A percentile compares a stretch with the other conserved stretches of the same genome.
Conservation (phyloP, 2,888 invertebrate genomes). For the Mesochorus sp. region DNA sequence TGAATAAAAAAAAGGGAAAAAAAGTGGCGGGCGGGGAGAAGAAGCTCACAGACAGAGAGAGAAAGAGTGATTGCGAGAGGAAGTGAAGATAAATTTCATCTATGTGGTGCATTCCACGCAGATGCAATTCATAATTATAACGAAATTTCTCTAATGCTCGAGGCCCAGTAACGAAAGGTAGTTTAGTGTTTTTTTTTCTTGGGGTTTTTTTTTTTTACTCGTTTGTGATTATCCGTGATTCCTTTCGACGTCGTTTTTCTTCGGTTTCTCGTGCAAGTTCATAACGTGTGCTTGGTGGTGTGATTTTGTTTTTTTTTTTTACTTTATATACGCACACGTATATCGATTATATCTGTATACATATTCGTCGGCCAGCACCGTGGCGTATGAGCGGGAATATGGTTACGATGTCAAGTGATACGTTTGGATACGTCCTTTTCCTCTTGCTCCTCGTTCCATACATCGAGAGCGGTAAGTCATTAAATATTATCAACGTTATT, state of each 20-base stretch:
- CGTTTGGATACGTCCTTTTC: constrained; percentile 85
- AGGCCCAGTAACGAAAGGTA: background rate
- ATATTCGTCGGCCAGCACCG: constrained; percentile 43
- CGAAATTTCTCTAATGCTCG: background rate
- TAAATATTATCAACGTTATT: constrained; percentile 20
- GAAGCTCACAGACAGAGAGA: background rate
- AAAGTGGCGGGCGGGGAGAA: background rate
- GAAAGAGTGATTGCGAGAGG: background rate
- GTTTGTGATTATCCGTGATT: background rate
- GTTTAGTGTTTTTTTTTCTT: constrained; percentile 29
- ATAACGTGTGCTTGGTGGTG: constrained; percentile 5
- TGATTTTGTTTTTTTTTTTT: constrained; percentile 30
- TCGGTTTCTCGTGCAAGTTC: constrained; percentile 3
- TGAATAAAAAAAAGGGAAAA: background rate
- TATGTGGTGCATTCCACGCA: background rate
- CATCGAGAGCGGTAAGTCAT: constrained; percentile 88
- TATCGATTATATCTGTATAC: constrained; percentile 31
- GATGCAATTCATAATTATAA: too few species aligned
- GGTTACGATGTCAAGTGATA: constrained; percentile 80
- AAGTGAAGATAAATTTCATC: constrained; percentile 16
- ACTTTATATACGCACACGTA: constrained; percentile 14
- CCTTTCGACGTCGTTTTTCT: constrained; percentile 1
- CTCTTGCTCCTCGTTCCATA: constrained; percentile 87
- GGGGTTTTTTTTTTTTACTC: constrained; percentile 2
- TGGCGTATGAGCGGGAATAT: constrained; percentile 72